Conservation (phyloP, 2,888 invertebrate genomes). For the Exephanes ischioxanthus region DNA sequence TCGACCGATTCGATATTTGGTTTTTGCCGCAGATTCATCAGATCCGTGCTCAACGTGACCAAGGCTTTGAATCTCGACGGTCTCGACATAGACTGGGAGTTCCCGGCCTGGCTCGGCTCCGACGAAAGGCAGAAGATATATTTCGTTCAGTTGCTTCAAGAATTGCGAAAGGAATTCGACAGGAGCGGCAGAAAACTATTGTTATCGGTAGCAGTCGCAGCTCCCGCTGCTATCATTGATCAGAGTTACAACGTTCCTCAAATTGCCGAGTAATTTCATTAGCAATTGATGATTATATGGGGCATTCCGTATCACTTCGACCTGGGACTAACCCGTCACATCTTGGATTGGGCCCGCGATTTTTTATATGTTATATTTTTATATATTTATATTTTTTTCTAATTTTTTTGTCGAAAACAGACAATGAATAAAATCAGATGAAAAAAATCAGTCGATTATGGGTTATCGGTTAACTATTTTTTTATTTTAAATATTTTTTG, state of each 20-base stretch:
- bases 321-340: neutral
- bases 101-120: slow-evolving; percentile 88
- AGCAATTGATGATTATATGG: neutral
- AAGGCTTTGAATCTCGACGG: slow-evolving; percentile 88
- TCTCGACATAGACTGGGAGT: slow-evolving; percentile 95
- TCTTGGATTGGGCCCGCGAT: no score
- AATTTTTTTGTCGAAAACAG: no score
- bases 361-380: no score
- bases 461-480: no score
- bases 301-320: no score
- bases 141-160: slow-evolving; percentile 91
- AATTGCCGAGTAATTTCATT: slow-evolving; percentile 88
- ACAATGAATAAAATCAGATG: no score
- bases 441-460: no score
- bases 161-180: slow-evolving; percentile 89
- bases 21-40: slow-evolving; percentile 85
- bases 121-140: slow-evolving; percentile 88
- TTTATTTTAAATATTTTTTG: no score
- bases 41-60: slow-evolving; percentile 86
- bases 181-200: slow-evolving; percentile 86
- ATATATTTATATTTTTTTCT: no score
- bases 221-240: slow-evolving; percentile 91
- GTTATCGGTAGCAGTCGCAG: slow-evolving; percentile 92
- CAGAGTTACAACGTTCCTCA: slow-evolving; percentile 92
- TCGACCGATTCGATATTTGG: neutral